These are phyloP conservation scores for Bombus superbus DNA, from an alignment of 1,140 invertebrate species.

Conservation along the genomic window DNA sequence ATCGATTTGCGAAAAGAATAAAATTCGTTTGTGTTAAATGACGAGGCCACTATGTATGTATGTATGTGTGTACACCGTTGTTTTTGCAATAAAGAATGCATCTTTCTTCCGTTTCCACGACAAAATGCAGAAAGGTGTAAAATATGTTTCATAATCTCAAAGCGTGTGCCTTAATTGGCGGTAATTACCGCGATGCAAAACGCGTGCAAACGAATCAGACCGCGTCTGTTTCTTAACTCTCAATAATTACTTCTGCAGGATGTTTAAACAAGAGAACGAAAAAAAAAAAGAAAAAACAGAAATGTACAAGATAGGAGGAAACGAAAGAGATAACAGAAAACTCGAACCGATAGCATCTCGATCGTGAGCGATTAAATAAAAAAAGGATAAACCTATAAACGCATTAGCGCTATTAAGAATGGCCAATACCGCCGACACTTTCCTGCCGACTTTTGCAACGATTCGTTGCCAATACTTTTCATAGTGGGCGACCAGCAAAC, in stretches of 20 bases:
- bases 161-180: constrained; percentile 34
- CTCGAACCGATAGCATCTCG: constrained; percentile 17
- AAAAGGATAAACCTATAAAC: constrained; percentile 22
- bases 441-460: constrained; percentile 64
- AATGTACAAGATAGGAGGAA: not conserved
- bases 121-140: not conserved
- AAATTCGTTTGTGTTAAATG: no score
- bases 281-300: not conserved
- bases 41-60: no score
- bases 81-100: no score
- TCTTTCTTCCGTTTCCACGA: not conserved
- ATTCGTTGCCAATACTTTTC: constrained; percentile 57
- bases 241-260: constrained; percentile 44
- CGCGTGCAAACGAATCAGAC: constrained; percentile 42
- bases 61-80: no score
- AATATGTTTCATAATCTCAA: constrained; percentile 15
- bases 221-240: constrained; percentile 42
- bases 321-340: not conserved
- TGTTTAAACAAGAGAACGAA: constrained; percentile 9
- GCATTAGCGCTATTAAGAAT: constrained; percentile 4
- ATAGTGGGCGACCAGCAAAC: constrained; percentile 55
- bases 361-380: not conserved
- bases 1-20: no score
- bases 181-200: constrained; percentile 38
- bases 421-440: constrained; percentile 57